Evolutionary conservation across 2,113 vertebrate species (phyloP), one percentile per base, ranked within the genome.

Genomic region (Argyrosomus japonicus): DNA sequence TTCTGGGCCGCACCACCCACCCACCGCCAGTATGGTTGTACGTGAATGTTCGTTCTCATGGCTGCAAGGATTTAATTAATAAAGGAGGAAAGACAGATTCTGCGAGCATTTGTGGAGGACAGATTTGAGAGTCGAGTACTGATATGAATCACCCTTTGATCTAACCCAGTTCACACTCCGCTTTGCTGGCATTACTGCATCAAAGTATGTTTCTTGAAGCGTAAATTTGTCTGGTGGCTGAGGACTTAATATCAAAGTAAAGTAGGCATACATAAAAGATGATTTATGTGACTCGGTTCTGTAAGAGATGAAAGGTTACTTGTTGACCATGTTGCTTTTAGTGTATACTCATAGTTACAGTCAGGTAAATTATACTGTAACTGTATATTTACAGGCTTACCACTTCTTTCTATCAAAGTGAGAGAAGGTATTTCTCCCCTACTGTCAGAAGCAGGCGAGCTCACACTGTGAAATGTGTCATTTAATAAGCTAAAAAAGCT

Each of bases 111-210:
- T 47, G 51, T 29, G 68, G 23, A 36, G 53, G 75, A 65, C 43
- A 27, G 63, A 68, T 74, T 36, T 2, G 15, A 58, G 25, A 57
- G 58, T 65, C 4, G 23, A 84, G 36, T 2, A 13, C 60, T 75
- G 62, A 78, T 76, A 47, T 58, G 54, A 82, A 48, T 79, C 71
- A 40, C 3, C 45, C 74, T 83, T 85, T 89, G 82, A 89, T 87
- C 64, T 75, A 36, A 65, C 15, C 29, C 32, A 13, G 69, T 5
- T 10, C 36, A 25, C 17, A 50, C 68, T 58, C 54, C 21, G 67
- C 68, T 56, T 74, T 48, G 65, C 71, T 67, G n/a, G 17, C 47
- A 63, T 76, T 48, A 68, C 70, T 58, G 68, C 73, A 79, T 77
- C 63, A 83, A 68, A 79, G 69, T 70, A 36, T 58, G 53, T 25